phyloP scores from a whole-genome alignment of 2,888 invertebrate genomes.

The Synanthedon tipuliformis region DNA sequence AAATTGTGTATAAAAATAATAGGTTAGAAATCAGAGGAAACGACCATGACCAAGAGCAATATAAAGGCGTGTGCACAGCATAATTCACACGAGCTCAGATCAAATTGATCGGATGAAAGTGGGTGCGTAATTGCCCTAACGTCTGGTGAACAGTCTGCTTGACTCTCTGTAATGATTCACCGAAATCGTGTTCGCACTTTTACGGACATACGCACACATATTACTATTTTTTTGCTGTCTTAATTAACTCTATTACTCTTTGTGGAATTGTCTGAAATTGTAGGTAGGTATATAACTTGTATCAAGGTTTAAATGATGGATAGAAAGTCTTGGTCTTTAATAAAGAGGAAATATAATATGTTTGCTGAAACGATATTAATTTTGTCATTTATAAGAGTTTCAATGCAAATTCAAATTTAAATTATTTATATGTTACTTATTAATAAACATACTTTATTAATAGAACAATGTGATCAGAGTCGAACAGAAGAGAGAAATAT shows the following conservation, averaged over 20 bases:
- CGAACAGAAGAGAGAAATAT: too few relatives aligned
- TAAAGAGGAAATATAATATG: too few relatives aligned
- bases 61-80: background rate
- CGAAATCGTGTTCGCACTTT: slow-evolving; percentile 25
- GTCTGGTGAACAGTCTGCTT: slow-evolving; percentile 22
- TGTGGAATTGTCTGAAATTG: background rate
- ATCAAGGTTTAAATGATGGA: too few relatives aligned
- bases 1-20: background rate
- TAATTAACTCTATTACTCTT: background rate
- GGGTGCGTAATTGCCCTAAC: slow-evolving; percentile 25
- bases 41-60: slow-evolving; percentile 4
- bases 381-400: too few relatives aligned
- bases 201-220: background rate
- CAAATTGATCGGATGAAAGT: slow-evolving; percentile 25
- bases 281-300: background rate
- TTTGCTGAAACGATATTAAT: too few relatives aligned
- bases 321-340: too few relatives aligned
- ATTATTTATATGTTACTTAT: too few relatives aligned
- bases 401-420: too few relatives aligned
- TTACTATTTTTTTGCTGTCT: background rate
- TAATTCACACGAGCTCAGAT: slow-evolving; percentile 19
- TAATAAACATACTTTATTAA: too few relatives aligned
- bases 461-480: too few relatives aligned
- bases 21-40: slow-evolving; percentile 5
- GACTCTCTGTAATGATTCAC: slow-evolving; percentile 26